These are phyloP conservation scores for Calameuta pallipes DNA, from an alignment of 2,888 invertebrate species.

Conservation along the genomic window DNA sequence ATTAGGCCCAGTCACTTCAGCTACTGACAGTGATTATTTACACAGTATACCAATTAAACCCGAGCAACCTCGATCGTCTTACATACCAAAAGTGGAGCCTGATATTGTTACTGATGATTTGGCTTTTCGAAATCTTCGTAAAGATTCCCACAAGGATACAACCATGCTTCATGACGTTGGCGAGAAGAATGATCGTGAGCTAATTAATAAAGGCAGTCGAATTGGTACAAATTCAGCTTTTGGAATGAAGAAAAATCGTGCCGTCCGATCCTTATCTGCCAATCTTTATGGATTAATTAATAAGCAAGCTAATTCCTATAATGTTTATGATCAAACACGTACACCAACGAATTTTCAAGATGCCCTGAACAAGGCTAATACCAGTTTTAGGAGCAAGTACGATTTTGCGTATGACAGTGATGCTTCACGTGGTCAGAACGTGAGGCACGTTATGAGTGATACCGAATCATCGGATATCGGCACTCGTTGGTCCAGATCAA, in stretches of 20 bases:
- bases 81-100: slow-evolving; percentile 78
- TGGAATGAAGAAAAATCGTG: slow-evolving; percentile 79
- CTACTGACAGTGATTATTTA: slow-evolving; percentile 85
- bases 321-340: slow-evolving; percentile 20
- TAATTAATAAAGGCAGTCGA: slow-evolving; percentile 13
- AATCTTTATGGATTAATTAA: slow-evolving; percentile 84
- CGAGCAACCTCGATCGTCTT: slow-evolving; percentile 70
- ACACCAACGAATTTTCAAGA: background rate
- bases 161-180: background rate
- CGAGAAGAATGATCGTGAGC: slow-evolving; percentile 49
- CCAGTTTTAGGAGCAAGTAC: slow-evolving; percentile 6
- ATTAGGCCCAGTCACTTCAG: slow-evolving; percentile 82
- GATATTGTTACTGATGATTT: slow-evolving; percentile 89
- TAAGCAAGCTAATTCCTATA: slow-evolving; percentile 44
- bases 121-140: slow-evolving; percentile 85
- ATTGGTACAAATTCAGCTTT: slow-evolving; percentile 18
- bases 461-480: slow-evolving; percentile 34
- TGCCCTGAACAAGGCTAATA: slow-evolving; percentile 8
- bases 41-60: slow-evolving; percentile 65
- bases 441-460: slow-evolving; percentile 26
- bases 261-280: slow-evolving; percentile 84
- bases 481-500: slow-evolving; percentile 21
- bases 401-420: slow-evolving; percentile 15
- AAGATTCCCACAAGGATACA: slow-evolving; percentile 75
- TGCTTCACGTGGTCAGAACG: background rate